phyloP scores from a whole-genome alignment of 2,888 invertebrate species.

The Eupithecia subfuscata region DNA sequence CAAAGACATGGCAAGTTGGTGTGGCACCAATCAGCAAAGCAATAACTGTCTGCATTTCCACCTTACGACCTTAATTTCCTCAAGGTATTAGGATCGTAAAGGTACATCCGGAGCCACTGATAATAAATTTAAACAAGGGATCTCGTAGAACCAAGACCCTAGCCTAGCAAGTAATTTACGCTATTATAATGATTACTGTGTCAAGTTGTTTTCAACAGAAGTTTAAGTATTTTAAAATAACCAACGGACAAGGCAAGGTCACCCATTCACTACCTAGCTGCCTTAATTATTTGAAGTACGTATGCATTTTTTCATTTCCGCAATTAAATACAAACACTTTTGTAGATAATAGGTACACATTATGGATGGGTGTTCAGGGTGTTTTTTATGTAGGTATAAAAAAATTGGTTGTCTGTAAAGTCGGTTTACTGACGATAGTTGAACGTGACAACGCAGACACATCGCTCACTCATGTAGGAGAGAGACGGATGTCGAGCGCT shows the following conservation, averaged over 20 bases:
- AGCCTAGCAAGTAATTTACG: neutral
- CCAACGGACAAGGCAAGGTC: slow-evolving; percentile 62
- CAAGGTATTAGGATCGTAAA: slow-evolving; percentile 6
- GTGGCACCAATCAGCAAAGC: slow-evolving; percentile 1
- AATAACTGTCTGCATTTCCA: slow-evolving; percentile 8
- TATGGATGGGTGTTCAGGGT: neutral
- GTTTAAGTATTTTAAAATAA: slow-evolving; percentile 39
- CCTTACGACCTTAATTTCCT: slow-evolving; percentile 12
- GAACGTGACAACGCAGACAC: too few species aligned
- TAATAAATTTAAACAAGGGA: slow-evolving; percentile 35
- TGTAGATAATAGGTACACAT: neutral
- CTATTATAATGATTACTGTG: neutral
- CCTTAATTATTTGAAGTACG: slow-evolving; percentile 43
- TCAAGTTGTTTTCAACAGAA: slow-evolving; percentile 20
- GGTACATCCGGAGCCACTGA: neutral
- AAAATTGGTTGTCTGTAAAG: too few species aligned
- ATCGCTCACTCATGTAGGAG: too few species aligned
- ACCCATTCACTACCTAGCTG: slow-evolving; percentile 62
- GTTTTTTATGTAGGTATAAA: too few species aligned
- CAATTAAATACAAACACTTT: neutral
- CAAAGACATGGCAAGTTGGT: neutral
- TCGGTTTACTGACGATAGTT: too few species aligned
- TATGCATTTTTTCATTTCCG: slow-evolving; percentile 38
- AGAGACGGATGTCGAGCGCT: too few species aligned
- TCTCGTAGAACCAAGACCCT: slow-evolving; percentile 11